These are phyloP conservation scores for Drosophila recens DNA, from an alignment of 2,888 invertebrate genomes.

Conservation along the genomic window DNA sequence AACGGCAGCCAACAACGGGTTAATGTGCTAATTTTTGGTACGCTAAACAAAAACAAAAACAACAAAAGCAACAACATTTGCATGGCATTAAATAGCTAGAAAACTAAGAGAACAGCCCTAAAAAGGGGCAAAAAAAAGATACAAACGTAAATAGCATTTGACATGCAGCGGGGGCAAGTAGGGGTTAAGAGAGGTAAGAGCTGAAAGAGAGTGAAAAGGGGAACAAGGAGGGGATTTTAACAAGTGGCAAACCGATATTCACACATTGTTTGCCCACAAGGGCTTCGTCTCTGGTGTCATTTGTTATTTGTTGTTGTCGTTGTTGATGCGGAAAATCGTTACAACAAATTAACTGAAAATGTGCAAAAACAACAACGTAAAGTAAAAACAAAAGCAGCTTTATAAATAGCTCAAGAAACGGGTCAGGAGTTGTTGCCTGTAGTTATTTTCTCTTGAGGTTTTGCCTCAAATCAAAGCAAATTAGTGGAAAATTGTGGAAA, in stretches of 20 bases:
- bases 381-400: conserved; percentile 51
- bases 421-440: conserved; percentile 63
- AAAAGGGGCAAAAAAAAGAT: conserved; percentile 1
- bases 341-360: conserved; percentile 78
- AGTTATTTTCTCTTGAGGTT: conserved; percentile 57
- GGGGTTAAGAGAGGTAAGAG: not conserved
- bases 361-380: conserved; percentile 42
- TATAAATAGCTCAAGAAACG: conserved; percentile 67
- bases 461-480: conserved; percentile 61
- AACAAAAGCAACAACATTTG: conserved; percentile 28
- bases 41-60: conserved; percentile 20
- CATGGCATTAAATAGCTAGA: conserved; percentile 26
- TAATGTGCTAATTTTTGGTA: conserved; percentile 76
- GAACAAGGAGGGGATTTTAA: conserved; percentile 21
- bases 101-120: conserved; percentile 11
- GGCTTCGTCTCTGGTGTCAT: conserved; percentile 38
- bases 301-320: conserved; percentile 26
- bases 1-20: conserved; percentile 62
- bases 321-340: conserved; percentile 77
- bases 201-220: not conserved
- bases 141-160: conserved; percentile 53
- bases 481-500: conserved; percentile 63
- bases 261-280: conserved; percentile 61
- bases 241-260: conserved; percentile 59
- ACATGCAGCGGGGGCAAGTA: not conserved